Evolutionary conservation across 2,113 vertebrate genomes (phyloP), one percentile per base, ranked within the genome.

Genomic region (Saccopteryx leptura): DNA sequence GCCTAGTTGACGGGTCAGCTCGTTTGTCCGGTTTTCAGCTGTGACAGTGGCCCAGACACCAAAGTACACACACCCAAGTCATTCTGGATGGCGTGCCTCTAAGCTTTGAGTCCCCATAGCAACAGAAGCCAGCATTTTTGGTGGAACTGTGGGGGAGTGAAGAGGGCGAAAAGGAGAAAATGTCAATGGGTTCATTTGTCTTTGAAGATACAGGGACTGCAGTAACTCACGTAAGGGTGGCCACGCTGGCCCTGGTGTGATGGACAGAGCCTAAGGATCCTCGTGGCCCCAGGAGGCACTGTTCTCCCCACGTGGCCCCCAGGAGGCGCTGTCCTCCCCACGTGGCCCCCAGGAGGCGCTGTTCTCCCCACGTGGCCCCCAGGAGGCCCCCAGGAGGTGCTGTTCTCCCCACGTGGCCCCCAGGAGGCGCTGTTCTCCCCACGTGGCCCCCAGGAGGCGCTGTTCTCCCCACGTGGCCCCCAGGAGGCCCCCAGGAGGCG

Each of bases 181-280:
- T 0, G 18, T 7, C 9, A 5, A 2, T 1, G 68, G 61, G 54
- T n/a, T 66, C 23, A 48, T 9, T 48, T 15, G 21, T 31, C 61
- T 21, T 1, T 19, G 85, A 23, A 74, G 60, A 75, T 9, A 2
- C 0, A 2, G 74, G 28, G 4, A 24, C 4, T 0, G 12, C 18
- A 8, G 75, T 8, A 19, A 4, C 0, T 5, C 1, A 0, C 0
- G 7, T 48, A 2, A 9, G 4, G 66, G 60, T 13, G 4, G 1
- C 14, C 0, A 12, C 72, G 24, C 54, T 6, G 19, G 23, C 39
- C 39, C 1, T n/a, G 83, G n/a, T 4, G 9, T 10, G 1, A 33
- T 1, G 50, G 33, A 18, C 2, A 0, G 18, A 1, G 58, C 11
- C 3, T 7, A 5, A 1, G 7, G 48, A 39, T 39, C 39, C 39